Base-by-base conservation (phyloP, 2,113 vertebrate genomes). In the Actinemys pallida region DNA sequence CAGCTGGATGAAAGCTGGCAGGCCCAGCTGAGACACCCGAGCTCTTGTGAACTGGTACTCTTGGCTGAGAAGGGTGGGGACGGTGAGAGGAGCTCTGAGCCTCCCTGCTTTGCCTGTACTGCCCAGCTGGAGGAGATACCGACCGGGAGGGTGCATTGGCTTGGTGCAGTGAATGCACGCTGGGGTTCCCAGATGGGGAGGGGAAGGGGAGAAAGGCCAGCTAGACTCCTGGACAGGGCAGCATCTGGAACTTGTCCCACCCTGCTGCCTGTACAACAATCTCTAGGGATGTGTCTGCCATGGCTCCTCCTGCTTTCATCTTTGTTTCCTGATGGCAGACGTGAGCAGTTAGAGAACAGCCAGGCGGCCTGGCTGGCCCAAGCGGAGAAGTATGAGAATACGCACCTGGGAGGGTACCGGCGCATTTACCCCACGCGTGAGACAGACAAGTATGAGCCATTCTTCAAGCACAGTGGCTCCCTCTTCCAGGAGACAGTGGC, bases 401-500 rank as follows among this genome's bases (percentile, higher is more conserved):
- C 95, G 2, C 98, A 99, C 93, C 88, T 98, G 10, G 98, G 98
- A 0, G 96, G 97, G 0, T 98, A 97, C 95, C 97, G 96, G 7
- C 92, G 98, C 59, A 98, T 98, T 86, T 99, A 98, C 45, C 98
- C 98, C 0, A 95, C 95, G 0, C 2, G 53, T 0, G 95, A 97
- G 6, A 97, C 88, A 0, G 98, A 98, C 25, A 98, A 98, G 91
- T 98, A 98, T 0, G 90, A 97, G 10, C 96, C 94, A 0, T 98
- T 98, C 88, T 98, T 98, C 94, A 98, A 98, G 87, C 98, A 98
- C 87, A 97, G 97, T 0, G 54, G 98, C 53, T 98, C 98, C 89
- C 96, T 98, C 93, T 98, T 98, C 97, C 98, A 98, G 93, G 98
- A 98, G 75, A 99, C 98, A 0, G 97, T 62, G 2, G 89, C 98